A percentile compares a stretch with the other conserved stretches of the same genome.
Evolutionary conservation across 1,140 invertebrate genomes (phyloP).

Genomic region (Chironomus tepperi): DNA sequence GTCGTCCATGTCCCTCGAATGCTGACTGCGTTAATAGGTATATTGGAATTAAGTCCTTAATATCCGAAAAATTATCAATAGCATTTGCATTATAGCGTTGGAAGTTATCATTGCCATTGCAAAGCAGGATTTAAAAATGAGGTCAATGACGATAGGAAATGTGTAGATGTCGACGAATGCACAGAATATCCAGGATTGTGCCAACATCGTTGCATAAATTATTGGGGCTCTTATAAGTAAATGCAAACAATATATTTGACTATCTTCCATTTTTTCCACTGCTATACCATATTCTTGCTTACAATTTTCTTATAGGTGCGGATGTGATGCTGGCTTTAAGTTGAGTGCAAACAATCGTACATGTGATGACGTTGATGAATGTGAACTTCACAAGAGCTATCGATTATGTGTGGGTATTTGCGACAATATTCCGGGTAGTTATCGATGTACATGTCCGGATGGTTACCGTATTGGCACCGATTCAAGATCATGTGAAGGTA

Average conservation of each 20-base stretch:
- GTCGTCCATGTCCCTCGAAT: conserved; percentile 48
- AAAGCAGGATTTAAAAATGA: conserved; percentile 58
- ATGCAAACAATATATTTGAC: background rate
- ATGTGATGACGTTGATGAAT: conserved; percentile 83
- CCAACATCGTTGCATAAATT: conserved; percentile 75
- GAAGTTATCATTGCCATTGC: conserved; percentile 75
- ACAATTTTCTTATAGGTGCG: conserved; percentile 42
- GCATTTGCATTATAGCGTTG: conserved; percentile 45
- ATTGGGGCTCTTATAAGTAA: conserved; percentile 64
- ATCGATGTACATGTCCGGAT: conserved; percentile 72
- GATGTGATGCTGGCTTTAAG: conserved; percentile 63
- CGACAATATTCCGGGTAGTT: conserved; percentile 79
- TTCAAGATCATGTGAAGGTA: conserved; percentile 65
- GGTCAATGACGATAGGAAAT: conserved; percentile 43
- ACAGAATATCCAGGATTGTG: conserved; percentile 53
- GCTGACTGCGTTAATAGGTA: conserved; percentile 58
- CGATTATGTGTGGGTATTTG: conserved; percentile 77
- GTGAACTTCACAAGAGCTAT: conserved; percentile 57
- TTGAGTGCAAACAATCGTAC: conserved; percentile 65
- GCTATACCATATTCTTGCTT: background rate
- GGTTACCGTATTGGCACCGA: conserved; percentile 70
- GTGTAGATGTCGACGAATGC: conserved; percentile 62
- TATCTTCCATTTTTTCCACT: background rate
- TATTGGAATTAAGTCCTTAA: too few species aligned
- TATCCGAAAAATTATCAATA: too few species aligned